Evolutionary conservation across 2,888 invertebrate species (phyloP), one percentile per base, ranked within the genome.

Genomic region (Cynaeus angustus): DNA sequence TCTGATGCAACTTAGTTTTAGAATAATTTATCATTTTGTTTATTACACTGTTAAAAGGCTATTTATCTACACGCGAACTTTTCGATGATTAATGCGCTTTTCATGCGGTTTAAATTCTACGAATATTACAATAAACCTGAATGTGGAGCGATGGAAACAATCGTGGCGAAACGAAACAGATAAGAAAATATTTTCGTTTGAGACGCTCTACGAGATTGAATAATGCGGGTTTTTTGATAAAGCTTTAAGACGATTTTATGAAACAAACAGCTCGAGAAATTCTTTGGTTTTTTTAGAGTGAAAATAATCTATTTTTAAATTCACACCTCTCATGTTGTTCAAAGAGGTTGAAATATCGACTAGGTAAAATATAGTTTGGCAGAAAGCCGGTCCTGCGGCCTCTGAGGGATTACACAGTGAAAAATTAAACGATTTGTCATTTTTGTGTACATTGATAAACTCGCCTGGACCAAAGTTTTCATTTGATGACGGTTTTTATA

Each of bases 1-100:
- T 50, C 46, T 16, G 48, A 9, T n/a, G 48, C 26, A 43, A 66
- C 52, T 65, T 65, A 43, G 26, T 55, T 56, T 30, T 26, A n/a
- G 53, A 14, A 53, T 53, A 53, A 53, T 53, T 53, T 53, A 53
- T 53, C 53, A 53, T 53, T 53, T 53, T 53, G 53, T 53, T 53
- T 53, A 53, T 53, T 53, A 33, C 53, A 13, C 33, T 13, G 33
- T 33, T 53, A 53, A 53, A 53, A 37, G 12, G 33, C 9, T 53
- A 53, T 53, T 53, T 53, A 53, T 53, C 53, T 13, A 53, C 53
- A 53, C 53, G 53, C 53, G 53, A 53, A 53, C 33, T 26, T 21
- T 50, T 53, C 33, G 53, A 53, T 53, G 53, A 53, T 53, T 53
- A 53, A 53, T 53, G 53, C 53, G 37, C 33, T 10, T 53, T 53